A percentile compares a stretch with the other conserved stretches of the same genome.
These are phyloP conservation scores for Zootoca vivipara DNA, from an alignment of 2,113 vertebrate genomes.

Conservation along the genomic window DNA sequence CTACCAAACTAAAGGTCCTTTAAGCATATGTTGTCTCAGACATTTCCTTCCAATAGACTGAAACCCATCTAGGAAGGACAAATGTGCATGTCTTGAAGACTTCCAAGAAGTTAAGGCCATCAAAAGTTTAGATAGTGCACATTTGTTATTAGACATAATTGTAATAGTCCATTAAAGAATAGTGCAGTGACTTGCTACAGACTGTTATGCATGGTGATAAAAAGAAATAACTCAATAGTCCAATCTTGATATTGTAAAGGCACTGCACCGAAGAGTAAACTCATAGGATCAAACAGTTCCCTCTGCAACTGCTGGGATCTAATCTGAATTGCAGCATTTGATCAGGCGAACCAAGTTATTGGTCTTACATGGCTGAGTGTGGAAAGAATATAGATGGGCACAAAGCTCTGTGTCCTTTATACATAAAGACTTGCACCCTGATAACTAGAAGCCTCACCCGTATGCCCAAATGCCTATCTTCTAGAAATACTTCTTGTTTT, in stretches of 20 bases:
- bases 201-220: not conserved
- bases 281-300: not conserved
- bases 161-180: not conserved
- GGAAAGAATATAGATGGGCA: not conserved
- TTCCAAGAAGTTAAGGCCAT: not conserved
- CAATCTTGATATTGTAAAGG: not conserved
- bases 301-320: not conserved
- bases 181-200: not conserved
- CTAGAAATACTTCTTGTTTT: not conserved
- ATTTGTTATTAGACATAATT: not conserved
- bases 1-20: constrained; percentile 10
- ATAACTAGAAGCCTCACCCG: not conserved
- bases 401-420: not conserved
- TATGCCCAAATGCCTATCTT: not conserved
- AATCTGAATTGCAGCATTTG: not conserved
- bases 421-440: not conserved
- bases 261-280: not conserved
- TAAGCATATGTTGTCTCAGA: not conserved
- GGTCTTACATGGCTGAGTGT: not conserved
- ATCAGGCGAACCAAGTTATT: not conserved
- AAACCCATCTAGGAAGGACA: not conserved
- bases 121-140: not conserved
- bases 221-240: not conserved
- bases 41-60: not conserved
- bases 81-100: not conserved